Evolutionary conservation across 2,888 invertebrate species (phyloP).

Genomic region (Tipula lateralis): DNA sequence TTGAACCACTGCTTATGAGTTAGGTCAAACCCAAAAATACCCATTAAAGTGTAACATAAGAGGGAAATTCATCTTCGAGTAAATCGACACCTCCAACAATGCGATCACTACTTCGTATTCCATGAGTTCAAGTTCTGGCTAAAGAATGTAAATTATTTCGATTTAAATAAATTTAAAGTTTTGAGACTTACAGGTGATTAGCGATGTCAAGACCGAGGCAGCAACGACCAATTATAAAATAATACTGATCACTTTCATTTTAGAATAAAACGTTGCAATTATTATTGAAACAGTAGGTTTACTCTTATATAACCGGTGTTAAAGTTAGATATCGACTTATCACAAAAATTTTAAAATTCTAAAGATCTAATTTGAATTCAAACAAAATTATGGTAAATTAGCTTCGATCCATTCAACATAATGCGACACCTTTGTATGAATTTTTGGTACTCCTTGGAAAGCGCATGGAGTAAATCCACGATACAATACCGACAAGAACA

Average conservation of each 20-base stretch:
- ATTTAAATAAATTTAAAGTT: neutral
- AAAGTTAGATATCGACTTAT: neutral
- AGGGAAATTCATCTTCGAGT: slow-evolving; percentile 47
- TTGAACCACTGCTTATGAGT: slow-evolving; percentile 51
- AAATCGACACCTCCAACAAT: slow-evolving; percentile 47
- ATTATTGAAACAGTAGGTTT: neutral
- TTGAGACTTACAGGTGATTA: slow-evolving; percentile 36
- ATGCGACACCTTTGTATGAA: slow-evolving; percentile 49
- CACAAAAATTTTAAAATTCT: neutral
- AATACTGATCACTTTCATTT: slow-evolving; percentile 41
- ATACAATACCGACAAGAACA: slow-evolving; percentile 49
- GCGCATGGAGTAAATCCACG: slow-evolving; percentile 53
- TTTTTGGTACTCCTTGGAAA: slow-evolving; percentile 45
- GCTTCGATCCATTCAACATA: slow-evolving; percentile 46
- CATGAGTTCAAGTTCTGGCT: neutral
- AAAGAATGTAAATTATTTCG: too few relatives aligned
- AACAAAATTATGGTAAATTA: neutral
- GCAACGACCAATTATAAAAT: slow-evolving; percentile 39
- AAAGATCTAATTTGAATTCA: neutral
- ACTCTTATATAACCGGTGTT: neutral
- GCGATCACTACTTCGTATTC: slow-evolving; percentile 28
- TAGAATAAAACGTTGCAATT: neutral
- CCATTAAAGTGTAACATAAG: slow-evolving; percentile 48
- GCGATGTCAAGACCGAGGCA: slow-evolving; percentile 39
- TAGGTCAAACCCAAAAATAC: slow-evolving; percentile 37